phyloP scores from a whole-genome alignment of 2,113 vertebrate species.

The Dasyurus viverrinus region DNA sequence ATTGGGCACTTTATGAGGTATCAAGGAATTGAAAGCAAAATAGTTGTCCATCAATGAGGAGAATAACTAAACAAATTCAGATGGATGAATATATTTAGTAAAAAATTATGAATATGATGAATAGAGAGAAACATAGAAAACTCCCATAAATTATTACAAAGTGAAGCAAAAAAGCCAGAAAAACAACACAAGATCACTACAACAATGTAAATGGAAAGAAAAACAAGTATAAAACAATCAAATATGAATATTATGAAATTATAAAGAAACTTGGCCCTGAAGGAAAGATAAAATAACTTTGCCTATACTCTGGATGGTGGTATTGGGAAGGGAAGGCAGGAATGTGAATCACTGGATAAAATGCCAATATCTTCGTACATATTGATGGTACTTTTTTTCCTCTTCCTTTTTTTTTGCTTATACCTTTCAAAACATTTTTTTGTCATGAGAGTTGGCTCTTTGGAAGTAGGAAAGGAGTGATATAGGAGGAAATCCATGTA shows the following conservation, averaged over 20 bases:
- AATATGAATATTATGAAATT: not conserved
- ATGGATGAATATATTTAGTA: not conserved
- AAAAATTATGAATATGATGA: not conserved
- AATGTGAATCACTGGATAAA: not conserved
- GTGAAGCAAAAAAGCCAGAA: not conserved
- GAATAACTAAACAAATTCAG: not conserved
- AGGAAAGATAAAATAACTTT: not conserved
- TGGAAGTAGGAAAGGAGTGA: not conserved
- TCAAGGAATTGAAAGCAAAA: not conserved
- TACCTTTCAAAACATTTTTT: not conserved
- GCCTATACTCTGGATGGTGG: not conserved
- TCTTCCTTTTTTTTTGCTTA: not conserved
- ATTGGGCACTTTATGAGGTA: not conserved
- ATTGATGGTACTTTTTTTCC: not conserved
- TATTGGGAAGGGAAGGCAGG: not conserved
- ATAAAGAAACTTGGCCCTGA: not conserved
- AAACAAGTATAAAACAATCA: not conserved
- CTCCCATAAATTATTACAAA: not conserved
- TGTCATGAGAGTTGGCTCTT: not conserved
- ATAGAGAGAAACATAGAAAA: no score
- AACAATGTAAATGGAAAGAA: not conserved
- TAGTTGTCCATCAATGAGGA: not conserved
- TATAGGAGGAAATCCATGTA: not conserved
- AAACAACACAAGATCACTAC: not conserved
- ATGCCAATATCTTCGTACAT: not conserved